phyloP scores from a whole-genome alignment of 2,797 vertebrate species.

The Catamblyrhynchus diadema region DNA sequence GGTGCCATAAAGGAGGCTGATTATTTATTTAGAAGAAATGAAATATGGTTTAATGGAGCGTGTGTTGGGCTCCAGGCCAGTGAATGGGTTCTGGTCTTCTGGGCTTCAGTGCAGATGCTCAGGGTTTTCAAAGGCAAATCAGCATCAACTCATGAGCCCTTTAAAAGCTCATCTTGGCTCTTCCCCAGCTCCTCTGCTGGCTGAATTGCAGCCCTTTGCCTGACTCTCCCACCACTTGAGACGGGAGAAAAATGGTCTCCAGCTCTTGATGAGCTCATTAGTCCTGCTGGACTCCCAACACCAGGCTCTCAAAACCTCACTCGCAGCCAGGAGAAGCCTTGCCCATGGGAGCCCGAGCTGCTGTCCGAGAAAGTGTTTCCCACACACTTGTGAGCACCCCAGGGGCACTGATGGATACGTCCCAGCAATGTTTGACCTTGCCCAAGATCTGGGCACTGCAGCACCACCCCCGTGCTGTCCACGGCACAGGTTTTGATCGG shows the following conservation, averaged over 20 bases:
- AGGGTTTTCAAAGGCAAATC: neutral
- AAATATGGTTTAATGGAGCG: neutral
- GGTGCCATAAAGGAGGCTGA: neutral
- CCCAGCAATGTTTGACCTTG: neutral
- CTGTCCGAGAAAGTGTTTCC: neutral
- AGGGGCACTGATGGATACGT: neutral
- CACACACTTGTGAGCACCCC: neutral
- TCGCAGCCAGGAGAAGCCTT: neutral
- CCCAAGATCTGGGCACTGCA: neutral
- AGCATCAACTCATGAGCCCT: neutral
- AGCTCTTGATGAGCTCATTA: neutral
- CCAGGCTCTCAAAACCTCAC: neutral
- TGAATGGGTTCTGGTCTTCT: neutral
- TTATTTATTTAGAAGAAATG: constrained; percentile 28
- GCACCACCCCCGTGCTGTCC: accelerated
- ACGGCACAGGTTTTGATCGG: neutral
- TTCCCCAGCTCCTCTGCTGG: neutral
- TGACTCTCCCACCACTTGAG: neutral
- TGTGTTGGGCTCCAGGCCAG: neutral
- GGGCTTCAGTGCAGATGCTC: neutral
- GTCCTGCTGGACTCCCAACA: neutral
- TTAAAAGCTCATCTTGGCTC: neutral
- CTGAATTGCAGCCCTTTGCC: neutral
- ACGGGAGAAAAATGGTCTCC: neutral
- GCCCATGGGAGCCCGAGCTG: neutral